Conservation (phyloP, 2,113 vertebrate species). For the Notarius lentiginosus region DNA sequence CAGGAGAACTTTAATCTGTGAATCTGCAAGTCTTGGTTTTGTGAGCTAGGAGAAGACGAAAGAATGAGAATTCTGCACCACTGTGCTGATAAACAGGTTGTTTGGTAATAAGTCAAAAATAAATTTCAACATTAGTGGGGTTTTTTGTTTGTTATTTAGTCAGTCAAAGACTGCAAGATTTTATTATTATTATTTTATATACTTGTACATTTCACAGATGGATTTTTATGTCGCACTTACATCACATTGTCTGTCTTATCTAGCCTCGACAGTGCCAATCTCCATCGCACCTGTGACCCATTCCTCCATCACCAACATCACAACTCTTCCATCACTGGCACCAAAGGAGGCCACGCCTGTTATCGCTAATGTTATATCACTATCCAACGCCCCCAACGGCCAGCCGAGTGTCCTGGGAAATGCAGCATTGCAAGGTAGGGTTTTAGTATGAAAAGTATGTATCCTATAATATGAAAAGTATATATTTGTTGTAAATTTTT, state of each 20-base stretch:
- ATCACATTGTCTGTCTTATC: neutral
- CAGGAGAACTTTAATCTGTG: neutral
- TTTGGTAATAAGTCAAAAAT: neutral
- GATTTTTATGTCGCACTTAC: neutral
- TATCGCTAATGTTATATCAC: conserved; percentile 91
- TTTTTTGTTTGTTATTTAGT: neutral
- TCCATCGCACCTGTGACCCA: conserved; percentile 31
- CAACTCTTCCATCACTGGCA: neutral
- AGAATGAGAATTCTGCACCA: neutral
- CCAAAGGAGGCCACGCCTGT: conserved; percentile 84
- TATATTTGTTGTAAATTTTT: neutral
- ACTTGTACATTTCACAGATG: neutral
- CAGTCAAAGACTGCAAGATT: too few species aligned
- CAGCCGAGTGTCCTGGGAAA: conserved; percentile 78
- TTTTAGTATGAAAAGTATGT: too few species aligned
- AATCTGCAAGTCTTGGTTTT: neutral
- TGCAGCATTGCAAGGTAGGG: conserved; percentile 80
- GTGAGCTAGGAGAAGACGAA: neutral
- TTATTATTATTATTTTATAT: neutral
- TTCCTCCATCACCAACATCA: neutral
- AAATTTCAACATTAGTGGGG: neutral
- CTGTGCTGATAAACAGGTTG: neutral
- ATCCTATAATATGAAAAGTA: neutral
- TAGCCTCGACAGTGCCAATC: conserved; percentile 1
- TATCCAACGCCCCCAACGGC: conserved; percentile 79